Evolutionary conservation across 2,888 invertebrate species (phyloP), one percentile per base, ranked within the genome.

Genomic region (Lasioglossum malachurum): DNA sequence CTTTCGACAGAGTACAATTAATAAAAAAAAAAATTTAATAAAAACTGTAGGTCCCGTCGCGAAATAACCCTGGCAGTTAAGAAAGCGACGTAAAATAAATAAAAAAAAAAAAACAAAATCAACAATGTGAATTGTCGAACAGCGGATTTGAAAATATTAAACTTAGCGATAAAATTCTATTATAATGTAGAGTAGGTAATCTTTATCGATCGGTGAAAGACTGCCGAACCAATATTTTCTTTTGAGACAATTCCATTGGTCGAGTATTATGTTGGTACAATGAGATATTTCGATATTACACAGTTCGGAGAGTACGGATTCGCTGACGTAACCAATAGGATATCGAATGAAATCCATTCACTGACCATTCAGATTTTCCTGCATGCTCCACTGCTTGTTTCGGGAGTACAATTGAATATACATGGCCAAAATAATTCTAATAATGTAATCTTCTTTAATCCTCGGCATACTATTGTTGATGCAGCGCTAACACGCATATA

Each of bases 111-210:
- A 31, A 31, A 31, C 1, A 31, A 31, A 84, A 82, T 84, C 78
- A 57, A 80, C 74, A n/a, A 27, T 75, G 53, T 67, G 80, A 67
- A 71, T 72, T 87, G 89, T 89, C 87, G 75, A 87, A 81, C 53
- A 60, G 69, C 82, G 82, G n/a, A 87, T 85, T 83, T 64, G 23
- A 75, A 80, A 81, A 81, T 82, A 89, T 89, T 89, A 67, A 79
- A 83, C 67, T 38, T n/a, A 0, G 23, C 38, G 19, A 23, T 69
- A 38, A 0, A n/a, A 38, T 69, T 8, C 35, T 19, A 38, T 12
- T 38, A 35, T 23, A 31, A 31, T 23, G 35, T 31, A 35, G 23
- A 8, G 38, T n/a, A n/a, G n/a, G n/a, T n/a, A 69, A 69, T 41
- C 38, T 69, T 4, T 69, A 38, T 69, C 69, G 69, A 35, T 67